phyloP scores from a whole-genome alignment of 2,113 vertebrate genomes.

The Cryptotis parvus region DNA sequence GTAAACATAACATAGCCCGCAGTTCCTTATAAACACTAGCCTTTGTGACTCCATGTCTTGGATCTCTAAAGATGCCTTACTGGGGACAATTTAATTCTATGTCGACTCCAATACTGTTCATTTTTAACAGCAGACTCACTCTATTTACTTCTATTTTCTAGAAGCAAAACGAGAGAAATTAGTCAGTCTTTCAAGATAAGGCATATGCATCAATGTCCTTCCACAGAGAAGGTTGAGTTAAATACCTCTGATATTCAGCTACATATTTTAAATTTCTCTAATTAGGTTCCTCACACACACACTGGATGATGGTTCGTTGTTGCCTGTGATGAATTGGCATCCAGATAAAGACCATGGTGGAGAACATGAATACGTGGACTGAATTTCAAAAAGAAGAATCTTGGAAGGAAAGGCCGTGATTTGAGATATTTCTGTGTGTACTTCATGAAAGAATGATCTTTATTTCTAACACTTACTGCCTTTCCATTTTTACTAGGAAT shows the following conservation, averaged over 20 bases:
- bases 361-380: conserved; percentile 8
- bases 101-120: background rate
- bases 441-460: background rate
- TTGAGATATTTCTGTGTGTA: conserved; percentile 15
- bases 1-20: background rate
- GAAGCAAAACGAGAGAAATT: conserved; percentile 2
- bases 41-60: background rate
- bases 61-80: background rate
- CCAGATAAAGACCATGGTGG: background rate
- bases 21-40: background rate
- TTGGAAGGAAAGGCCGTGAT: background rate
- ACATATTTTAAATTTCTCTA: conserved; percentile 41
- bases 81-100: background rate
- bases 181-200: background rate
- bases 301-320: background rate
- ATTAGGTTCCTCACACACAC: background rate
- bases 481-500: conserved; percentile 37
- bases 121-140: background rate
- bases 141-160: background rate
- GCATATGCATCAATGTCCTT: conserved; percentile 1
- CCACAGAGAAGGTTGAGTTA: background rate
- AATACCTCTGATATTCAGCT: background rate
- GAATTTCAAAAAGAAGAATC: conserved; percentile 43
- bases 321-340: background rate
- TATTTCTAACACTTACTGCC: background rate